phyloP scores from a whole-genome alignment of 1,140 invertebrate species.

The Chrysoperla carnea region DNA sequence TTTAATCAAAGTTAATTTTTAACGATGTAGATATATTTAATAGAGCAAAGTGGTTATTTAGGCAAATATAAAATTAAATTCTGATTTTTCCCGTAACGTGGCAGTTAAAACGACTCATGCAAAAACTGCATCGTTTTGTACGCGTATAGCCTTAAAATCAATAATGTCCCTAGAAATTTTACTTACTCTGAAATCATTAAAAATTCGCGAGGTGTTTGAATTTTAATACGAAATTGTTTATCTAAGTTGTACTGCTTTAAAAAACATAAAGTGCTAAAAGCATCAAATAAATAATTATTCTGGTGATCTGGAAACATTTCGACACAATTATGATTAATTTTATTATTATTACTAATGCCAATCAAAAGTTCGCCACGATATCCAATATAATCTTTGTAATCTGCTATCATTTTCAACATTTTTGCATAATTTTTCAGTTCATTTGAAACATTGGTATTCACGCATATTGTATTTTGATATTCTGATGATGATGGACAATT shows the following conservation, averaged over 20 bases:
- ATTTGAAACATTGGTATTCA: conserved; percentile 31
- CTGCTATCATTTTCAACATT: conserved; percentile 38
- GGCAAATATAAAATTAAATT: too few species aligned
- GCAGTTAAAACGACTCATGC: too few species aligned
- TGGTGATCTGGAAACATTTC: not conserved
- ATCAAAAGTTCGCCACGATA: conserved; percentile 42
- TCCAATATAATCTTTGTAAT: conserved; percentile 42
- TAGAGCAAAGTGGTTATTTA: too few species aligned
- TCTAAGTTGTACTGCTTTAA: conserved; percentile 41
- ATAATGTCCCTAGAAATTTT: too few species aligned
- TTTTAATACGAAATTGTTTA: conserved; percentile 40
- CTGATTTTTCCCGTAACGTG: too few species aligned
- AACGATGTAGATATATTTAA: too few species aligned
- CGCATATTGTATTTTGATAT: conserved; percentile 37
- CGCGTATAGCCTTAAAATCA: too few species aligned
- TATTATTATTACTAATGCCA: conserved; percentile 11
- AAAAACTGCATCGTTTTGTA: too few species aligned
- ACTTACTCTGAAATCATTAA: conserved; percentile 28
- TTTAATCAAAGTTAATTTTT: too few species aligned
- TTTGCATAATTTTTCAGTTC: conserved; percentile 42
- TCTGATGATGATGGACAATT: conserved; percentile 35
- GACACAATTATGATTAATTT: conserved; percentile 2
- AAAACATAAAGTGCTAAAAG: conserved; percentile 41
- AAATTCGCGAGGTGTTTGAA: conserved; percentile 36
- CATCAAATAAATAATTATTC: conserved; percentile 37